Evolutionary conservation across 2,113 vertebrate genomes (phyloP), one percentile per base, ranked within the genome.

Genomic region (Bucco capensis): DNA sequence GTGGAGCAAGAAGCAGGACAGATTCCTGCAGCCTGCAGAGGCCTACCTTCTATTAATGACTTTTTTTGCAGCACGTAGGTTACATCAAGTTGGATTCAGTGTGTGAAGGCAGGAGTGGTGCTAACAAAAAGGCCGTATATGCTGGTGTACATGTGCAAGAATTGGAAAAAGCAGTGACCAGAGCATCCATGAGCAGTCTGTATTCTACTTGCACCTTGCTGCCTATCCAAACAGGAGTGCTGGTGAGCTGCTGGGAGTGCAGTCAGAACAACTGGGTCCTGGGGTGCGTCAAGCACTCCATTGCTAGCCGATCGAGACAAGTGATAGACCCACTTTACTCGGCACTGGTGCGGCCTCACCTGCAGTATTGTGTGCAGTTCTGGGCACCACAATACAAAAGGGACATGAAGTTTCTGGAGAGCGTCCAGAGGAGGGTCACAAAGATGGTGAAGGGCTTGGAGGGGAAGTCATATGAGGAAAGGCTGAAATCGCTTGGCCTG

Each of bases 121-220:
- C 11, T 46, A 35, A 65, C 37, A 35, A 78, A 56, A 53, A 49
- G 5, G n/a, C 27, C 9, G 22, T 17, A 50, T 1, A 2, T 25
- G 24, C 28, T 69, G n/a, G 8, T 33, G 8, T 18, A 21, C 2
- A 2, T 14, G 24, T 40, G 25, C 14, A 65, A 50, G 33, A 92
- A 54, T 2, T 42, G 10, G 24, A 23, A 71, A 65, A 15, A 61
- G 18, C 4, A 60, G 14, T 1, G 2, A 24, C 28, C 66, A 75
- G 37, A 53, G 61, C 33, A 77, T 21, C 16, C 44, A 74, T n/a
- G 17, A 56, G 56, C 24, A 65, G 25, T 38, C 37, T 5, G 60
- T 18, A 27, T 24, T 61, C 15, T 10, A 33, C 2, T 1, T 42
- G 64, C 37, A 0, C 0, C 22, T 40, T 5, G 5, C 31, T 65